Conservation (phyloP, 1,140 invertebrate species). For the Hycleus cichorii region DNA sequence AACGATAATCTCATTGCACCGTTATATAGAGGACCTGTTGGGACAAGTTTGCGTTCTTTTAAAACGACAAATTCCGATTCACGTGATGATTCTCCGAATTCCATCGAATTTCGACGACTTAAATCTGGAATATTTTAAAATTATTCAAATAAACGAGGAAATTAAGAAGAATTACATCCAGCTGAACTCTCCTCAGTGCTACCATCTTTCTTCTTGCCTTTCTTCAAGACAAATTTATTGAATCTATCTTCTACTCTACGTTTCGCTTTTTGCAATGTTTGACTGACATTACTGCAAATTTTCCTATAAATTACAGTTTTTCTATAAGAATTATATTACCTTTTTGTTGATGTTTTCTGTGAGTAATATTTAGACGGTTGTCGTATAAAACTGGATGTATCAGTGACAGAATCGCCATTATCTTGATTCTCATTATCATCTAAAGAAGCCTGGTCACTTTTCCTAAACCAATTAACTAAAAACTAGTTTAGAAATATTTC, state of each 20-base stretch:
- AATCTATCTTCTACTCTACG: constrained; percentile 79
- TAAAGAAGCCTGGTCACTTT: constrained; percentile 46
- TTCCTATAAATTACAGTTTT: too few species aligned
- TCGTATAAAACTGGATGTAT: constrained; percentile 45
- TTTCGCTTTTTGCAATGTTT: constrained; percentile 69
- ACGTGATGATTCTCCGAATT: constrained; percentile 65
- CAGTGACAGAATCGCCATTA: constrained; percentile 53
- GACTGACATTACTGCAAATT: constrained; percentile 42
- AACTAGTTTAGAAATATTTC: constrained; percentile 1
- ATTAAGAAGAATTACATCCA: constrained; percentile 51
- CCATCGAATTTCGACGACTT: constrained; percentile 74
- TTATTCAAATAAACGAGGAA: neutral
- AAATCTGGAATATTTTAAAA: constrained; percentile 51
- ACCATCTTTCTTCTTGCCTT: constrained; percentile 79
- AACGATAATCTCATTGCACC: constrained; percentile 83
- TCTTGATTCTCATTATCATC: constrained; percentile 46
- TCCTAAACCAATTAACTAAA: constrained; percentile 64
- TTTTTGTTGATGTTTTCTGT: constrained; percentile 22
- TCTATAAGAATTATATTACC: too few species aligned
- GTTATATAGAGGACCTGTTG: constrained; percentile 61
- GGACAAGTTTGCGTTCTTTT: constrained; percentile 75
- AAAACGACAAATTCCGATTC: constrained; percentile 82
- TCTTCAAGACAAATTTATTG: constrained; percentile 59
- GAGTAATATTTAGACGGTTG: constrained; percentile 34
- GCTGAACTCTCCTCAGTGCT: constrained; percentile 76